phyloP scores from a whole-genome alignment of 35 echinoderm and acorn worm species.

The Ptychodera flava region DNA sequence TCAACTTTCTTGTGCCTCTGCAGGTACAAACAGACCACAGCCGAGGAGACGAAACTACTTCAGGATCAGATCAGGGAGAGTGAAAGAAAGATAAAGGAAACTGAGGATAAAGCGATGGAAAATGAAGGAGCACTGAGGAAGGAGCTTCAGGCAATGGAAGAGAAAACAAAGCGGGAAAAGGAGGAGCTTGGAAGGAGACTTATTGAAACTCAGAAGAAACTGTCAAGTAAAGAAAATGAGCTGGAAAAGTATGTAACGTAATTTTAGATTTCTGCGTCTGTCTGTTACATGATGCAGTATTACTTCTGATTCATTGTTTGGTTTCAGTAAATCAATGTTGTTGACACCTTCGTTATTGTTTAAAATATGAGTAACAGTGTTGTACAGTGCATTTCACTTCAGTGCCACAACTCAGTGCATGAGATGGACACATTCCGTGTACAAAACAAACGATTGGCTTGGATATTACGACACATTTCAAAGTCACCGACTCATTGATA shows the following conservation, averaged over 20 bases:
- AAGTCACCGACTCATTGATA: too few relatives aligned
- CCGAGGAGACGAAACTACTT: not conserved
- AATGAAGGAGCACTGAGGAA: not conserved
- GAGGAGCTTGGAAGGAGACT: conserved; percentile 6
- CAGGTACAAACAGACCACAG: not conserved
- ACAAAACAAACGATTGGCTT: too few relatives aligned
- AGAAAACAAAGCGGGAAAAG: not conserved
- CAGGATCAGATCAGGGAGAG: not conserved
- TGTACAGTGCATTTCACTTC: not conserved
- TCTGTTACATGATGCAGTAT: too few relatives aligned
- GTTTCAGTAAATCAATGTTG: not conserved
- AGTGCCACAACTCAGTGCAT: too few relatives aligned
- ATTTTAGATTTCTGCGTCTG: too few relatives aligned
- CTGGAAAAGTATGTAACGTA: not conserved
- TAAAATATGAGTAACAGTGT: not conserved
- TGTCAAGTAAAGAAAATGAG: not conserved
- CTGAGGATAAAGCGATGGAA: not conserved
- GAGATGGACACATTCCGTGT: too few relatives aligned
- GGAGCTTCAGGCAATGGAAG: not conserved
- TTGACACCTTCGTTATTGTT: not conserved
- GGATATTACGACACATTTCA: too few relatives aligned
- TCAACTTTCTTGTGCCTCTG: not conserved
- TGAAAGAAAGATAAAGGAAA: too few relatives aligned
- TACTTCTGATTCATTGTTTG: too few relatives aligned
- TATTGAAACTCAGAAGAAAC: conserved; percentile 2